phyloP scores from a whole-genome alignment of 2,797 vertebrate species.

The Anguilla anguilla region DNA sequence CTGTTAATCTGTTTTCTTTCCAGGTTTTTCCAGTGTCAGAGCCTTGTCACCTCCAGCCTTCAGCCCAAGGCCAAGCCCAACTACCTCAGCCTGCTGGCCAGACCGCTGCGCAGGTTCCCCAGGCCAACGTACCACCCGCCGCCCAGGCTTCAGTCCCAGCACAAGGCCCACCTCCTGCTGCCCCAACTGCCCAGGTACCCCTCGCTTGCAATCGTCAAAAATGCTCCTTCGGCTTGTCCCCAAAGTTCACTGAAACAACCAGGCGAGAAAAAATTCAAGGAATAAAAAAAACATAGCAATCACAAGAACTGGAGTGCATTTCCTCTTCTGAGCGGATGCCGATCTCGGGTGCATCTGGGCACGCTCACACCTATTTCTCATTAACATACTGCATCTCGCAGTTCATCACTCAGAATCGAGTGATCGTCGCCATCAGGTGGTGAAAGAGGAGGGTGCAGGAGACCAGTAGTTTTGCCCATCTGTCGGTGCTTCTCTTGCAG shows the following conservation, averaged over 20 bases:
- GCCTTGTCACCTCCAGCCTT: conserved; percentile 77
- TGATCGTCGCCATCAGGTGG: neutral
- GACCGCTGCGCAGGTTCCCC: conserved; percentile 56
- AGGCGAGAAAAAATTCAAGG: conserved; percentile 38
- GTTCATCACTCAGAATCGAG: neutral
- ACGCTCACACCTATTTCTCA: conserved; percentile 24
- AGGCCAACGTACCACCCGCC: conserved; percentile 73
- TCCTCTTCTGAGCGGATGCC: neutral
- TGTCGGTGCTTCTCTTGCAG: neutral
- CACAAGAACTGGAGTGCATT: neutral
- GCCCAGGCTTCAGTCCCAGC: conserved; percentile 65
- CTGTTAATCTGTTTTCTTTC: conserved; percentile 14
- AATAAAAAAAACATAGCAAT: conserved; percentile 40
- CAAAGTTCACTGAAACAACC: neutral
- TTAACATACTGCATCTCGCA: neutral
- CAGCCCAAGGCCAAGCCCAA: conserved; percentile 75
- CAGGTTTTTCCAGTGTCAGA: conserved; percentile 84
- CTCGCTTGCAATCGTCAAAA: conserved; percentile 38
- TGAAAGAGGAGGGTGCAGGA: neutral
- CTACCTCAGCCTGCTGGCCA: conserved; percentile 89
- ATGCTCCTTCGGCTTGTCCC: neutral
- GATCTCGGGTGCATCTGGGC: conserved; percentile 24
- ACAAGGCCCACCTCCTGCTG: conserved; percentile 52
- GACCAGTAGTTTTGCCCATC: neutral
- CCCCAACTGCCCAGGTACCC: conserved; percentile 51